Evolutionary conservation across 2,113 vertebrate genomes (phyloP).

Genomic region (Ptyas mucosa): DNA sequence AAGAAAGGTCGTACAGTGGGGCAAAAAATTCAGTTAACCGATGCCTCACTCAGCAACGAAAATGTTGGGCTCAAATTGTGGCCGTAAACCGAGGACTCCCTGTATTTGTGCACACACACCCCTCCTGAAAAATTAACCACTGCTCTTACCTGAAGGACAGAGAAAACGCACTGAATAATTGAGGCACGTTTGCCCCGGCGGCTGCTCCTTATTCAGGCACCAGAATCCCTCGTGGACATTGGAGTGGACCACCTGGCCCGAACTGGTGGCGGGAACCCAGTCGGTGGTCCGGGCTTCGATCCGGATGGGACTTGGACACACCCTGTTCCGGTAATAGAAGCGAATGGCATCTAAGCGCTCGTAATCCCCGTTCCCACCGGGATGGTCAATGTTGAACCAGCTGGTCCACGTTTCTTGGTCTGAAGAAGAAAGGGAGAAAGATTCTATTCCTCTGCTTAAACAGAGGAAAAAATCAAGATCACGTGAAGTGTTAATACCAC

Average conservation of each 20-base stretch:
- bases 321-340: conserved; percentile 80
- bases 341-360: conserved; percentile 85
- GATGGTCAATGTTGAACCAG: conserved; percentile 90
- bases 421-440: conserved; percentile 45
- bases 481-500: no score
- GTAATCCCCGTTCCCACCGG: conserved; percentile 83
- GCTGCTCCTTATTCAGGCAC: conserved; percentile 86
- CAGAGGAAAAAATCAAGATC: no score
- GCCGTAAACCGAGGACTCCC: no score
- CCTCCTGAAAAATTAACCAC: neutral
- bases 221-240: conserved; percentile 82
- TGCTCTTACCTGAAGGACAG: conserved; percentile 75
- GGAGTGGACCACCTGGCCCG: conserved; percentile 79
- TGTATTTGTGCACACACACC: neutral
- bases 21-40: no score
- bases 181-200: conserved; percentile 73
- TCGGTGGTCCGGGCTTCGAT: conserved; percentile 85
- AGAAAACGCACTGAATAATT: conserved; percentile 82
- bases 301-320: conserved; percentile 72
- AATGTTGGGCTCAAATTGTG: no score
- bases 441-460: no score
- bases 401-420: conserved; percentile 81
- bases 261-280: conserved; percentile 76
- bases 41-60: no score
- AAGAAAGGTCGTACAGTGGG: no score